Evolutionary conservation across 2,888 invertebrate species (phyloP).

Genomic region (Argyresthia albistria): DNA sequence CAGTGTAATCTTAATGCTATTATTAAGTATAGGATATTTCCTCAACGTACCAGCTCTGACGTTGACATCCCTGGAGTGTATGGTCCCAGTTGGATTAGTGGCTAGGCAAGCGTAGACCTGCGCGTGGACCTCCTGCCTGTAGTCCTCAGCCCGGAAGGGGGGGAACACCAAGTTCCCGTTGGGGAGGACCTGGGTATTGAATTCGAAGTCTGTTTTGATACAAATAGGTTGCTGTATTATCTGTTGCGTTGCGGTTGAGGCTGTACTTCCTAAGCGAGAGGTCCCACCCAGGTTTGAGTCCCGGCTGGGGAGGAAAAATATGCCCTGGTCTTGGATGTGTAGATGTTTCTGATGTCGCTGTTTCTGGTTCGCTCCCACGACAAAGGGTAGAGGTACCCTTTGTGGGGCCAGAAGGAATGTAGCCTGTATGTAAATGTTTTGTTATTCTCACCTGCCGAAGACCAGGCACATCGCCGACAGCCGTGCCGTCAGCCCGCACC

Average conservation of each 20-base stretch:
- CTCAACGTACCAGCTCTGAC: conserved; percentile 90
- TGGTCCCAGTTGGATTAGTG: conserved; percentile 89
- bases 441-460: conserved; percentile 78
- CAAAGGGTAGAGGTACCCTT: too few species aligned
- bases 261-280: too few species aligned
- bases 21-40: too few species aligned
- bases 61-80: conserved; percentile 93
- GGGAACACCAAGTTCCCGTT: conserved; percentile 96
- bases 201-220: not conserved
- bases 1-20: not conserved
- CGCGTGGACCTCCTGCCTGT: conserved; percentile 94
- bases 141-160: conserved; percentile 94
- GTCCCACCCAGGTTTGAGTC: too few species aligned
- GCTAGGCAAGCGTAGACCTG: conserved; percentile 95
- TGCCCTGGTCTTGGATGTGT: too few species aligned
- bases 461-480: conserved; percentile 92
- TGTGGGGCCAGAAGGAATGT: too few species aligned
- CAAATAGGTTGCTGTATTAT: too few species aligned
- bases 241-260: too few species aligned
- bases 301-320: too few species aligned
- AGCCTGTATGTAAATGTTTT: too few species aligned
- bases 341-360: too few species aligned
- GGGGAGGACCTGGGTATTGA: conserved; percentile 76
- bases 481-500: conserved; percentile 92
- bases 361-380: too few species aligned